These are phyloP conservation scores for Microcebus griseorufus DNA, from an alignment of 2,113 vertebrate genomes.

Conservation along the genomic window DNA sequence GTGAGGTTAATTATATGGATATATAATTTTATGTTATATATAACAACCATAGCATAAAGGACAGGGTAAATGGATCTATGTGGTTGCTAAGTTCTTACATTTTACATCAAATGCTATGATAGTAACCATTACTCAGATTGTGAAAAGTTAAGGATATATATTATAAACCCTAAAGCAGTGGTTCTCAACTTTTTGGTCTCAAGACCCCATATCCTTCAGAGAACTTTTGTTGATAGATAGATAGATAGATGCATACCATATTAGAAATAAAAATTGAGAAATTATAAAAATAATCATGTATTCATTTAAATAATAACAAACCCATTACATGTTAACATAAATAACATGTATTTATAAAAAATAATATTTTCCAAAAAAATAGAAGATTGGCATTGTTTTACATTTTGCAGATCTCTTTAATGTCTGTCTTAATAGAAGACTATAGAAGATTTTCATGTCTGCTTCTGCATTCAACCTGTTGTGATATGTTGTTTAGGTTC, in stretches of 20 bases:
- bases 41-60: too few relatives aligned
- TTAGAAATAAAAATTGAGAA: constrained; percentile 42
- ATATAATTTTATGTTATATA: too few relatives aligned
- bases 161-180: too few relatives aligned
- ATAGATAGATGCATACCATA: not conserved
- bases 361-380: constrained; percentile 12
- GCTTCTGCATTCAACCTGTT: constrained; percentile 44
- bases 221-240: too few relatives aligned
- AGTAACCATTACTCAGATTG: too few relatives aligned
- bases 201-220: too few relatives aligned
- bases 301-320: constrained; percentile 38
- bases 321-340: not conserved
- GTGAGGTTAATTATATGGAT: too few relatives aligned
- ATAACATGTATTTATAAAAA: constrained; percentile 16
- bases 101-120: too few relatives aligned
- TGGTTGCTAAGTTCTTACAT: too few relatives aligned
- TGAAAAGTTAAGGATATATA: too few relatives aligned
- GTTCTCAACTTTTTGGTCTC: too few relatives aligned
- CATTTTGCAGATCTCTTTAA: constrained; percentile 35
- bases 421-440: constrained; percentile 17
- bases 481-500: constrained; percentile 49
- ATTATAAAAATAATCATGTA: constrained; percentile 39
- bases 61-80: too few relatives aligned
- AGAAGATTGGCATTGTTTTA: not conserved
- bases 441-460: constrained; percentile 26